Evolutionary conservation across 2,797 vertebrate genomes (phyloP), one percentile per base, ranked within the genome.

Genomic region (Epinephelus coioides): DNA sequence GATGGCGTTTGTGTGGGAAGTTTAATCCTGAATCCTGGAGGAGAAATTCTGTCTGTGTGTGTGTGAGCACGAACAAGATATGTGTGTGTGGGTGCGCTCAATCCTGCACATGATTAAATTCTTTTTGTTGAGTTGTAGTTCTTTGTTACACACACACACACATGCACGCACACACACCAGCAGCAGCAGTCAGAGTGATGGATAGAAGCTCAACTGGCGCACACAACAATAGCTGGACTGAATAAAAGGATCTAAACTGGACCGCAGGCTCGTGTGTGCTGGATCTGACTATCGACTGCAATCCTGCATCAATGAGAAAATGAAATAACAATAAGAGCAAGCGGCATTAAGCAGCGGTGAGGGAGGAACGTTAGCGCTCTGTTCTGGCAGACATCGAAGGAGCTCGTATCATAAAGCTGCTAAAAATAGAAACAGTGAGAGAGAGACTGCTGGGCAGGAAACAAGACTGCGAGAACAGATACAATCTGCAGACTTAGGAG

Each of bases 91-190:
- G 2, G 43, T 2, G 25, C 34, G 18, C 54, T 79, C 69, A 71
- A 19, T 78, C 73, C 73, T 65, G 49, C 38, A 46, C 60, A 76
- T 86, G 73, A 88, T 90, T 90, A 78, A 76, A 90, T 83, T 78
- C 15, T 77, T 78, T 82, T 62, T 81, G 69, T 81, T 54, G 78
- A 86, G 63, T 74, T 76, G 82, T 55, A 59, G 12, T 19, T 2
- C n/a, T 74, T 71, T 73, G 14, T 72, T 6, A 68, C 70, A 69
- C 40, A 23, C 59, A n/a, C n/a, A 49, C 70, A 70, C 72, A 68
- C 51, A 21, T 21, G 60, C 60, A 57, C 65, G 56, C 64, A 50
- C 60, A 74, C 68, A 73, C 56, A 61, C 53, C 53, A 51, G 5
- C 23, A 44, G 30, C 23, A 77, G 70, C 69, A 71, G 71, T 69